Evolutionary conservation across 2,888 invertebrate genomes (phyloP).

Genomic region (Nebria brevicollis): DNA sequence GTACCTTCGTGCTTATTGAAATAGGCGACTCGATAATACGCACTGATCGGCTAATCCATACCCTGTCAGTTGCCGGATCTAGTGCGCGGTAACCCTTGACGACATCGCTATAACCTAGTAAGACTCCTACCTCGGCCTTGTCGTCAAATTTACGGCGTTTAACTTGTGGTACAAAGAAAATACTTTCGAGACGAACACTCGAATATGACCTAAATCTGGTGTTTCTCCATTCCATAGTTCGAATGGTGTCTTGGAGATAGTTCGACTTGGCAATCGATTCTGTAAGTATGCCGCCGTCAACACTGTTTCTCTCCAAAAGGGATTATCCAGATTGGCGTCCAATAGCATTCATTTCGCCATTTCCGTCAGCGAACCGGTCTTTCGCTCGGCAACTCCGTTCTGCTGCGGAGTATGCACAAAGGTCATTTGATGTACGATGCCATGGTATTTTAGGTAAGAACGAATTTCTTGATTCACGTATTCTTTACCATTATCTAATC

Average conservation of each 20-base stretch:
- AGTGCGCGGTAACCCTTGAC: conserved; percentile 14
- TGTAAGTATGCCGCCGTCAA: conserved; percentile 24
- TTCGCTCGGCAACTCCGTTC: conserved; percentile 16
- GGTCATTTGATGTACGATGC: conserved; percentile 50
- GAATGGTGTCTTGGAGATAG: background rate
- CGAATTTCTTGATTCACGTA: conserved; percentile 50
- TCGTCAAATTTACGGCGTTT: conserved; percentile 10
- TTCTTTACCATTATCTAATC: conserved; percentile 52
- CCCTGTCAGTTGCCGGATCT: conserved; percentile 13
- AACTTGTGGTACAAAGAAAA: conserved; percentile 6
- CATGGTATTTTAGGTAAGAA: conserved; percentile 49
- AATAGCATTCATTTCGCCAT: conserved; percentile 28
- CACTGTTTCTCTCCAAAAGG: conserved; percentile 24
- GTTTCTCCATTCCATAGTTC: background rate
- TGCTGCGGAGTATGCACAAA: conserved; percentile 14
- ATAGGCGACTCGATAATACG: background rate
- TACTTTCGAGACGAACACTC: conserved; percentile 15
- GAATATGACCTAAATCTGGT: conserved; percentile 14
- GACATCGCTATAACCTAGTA: conserved; percentile 2
- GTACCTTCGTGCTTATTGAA: background rate
- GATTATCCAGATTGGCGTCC: conserved; percentile 7
- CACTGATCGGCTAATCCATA: conserved; percentile 3
- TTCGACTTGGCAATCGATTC: conserved; percentile 21
- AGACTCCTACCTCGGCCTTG: conserved; percentile 9
- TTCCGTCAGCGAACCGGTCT: conserved; percentile 15